Conservation (phyloP, 2,888 invertebrate genomes). For the Pemphredon lugubris region DNA sequence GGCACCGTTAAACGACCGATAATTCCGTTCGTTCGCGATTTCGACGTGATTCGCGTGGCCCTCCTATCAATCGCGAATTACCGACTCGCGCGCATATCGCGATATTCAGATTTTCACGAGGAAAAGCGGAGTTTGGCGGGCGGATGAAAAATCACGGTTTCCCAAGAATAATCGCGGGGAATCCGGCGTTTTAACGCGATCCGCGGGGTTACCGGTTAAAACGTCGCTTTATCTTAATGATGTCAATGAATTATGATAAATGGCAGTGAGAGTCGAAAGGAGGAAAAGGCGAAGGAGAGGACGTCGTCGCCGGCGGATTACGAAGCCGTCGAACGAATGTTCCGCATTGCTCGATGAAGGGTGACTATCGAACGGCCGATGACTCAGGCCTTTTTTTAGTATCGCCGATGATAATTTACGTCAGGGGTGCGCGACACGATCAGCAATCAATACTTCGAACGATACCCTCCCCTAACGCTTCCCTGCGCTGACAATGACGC, state of each 20-base stretch:
- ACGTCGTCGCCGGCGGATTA: constrained; percentile 40
- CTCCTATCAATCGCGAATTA: too few relatives aligned
- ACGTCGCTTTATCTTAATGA: constrained; percentile 30
- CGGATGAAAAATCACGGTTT: background rate
- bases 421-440: constrained; percentile 75
- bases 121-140: background rate
- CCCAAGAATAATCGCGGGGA: constrained; percentile 15
- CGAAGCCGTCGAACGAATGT: constrained; percentile 45
- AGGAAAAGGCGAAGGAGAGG: constrained; percentile 38
- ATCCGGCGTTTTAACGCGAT: constrained; percentile 13
- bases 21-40: background rate
- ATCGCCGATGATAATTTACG: constrained; percentile 77
- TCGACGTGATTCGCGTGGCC: background rate
- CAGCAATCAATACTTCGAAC: constrained; percentile 76
- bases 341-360: constrained; percentile 61
- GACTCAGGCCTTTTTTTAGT: constrained; percentile 76
- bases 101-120: too few relatives aligned
- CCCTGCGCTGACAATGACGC: constrained; percentile 28
- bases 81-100: too few relatives aligned
- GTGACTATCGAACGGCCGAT: constrained; percentile 71
- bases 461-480: constrained; percentile 56
- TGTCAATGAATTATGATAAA: constrained; percentile 54
- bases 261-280: constrained; percentile 23
- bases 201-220: constrained; percentile 18
- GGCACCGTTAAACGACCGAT: background rate